A percentile compares a stretch with the other conserved stretches of the same genome.
Conservation (phyloP, 2,113 vertebrate species). For the Spea multiplicata region DNA sequence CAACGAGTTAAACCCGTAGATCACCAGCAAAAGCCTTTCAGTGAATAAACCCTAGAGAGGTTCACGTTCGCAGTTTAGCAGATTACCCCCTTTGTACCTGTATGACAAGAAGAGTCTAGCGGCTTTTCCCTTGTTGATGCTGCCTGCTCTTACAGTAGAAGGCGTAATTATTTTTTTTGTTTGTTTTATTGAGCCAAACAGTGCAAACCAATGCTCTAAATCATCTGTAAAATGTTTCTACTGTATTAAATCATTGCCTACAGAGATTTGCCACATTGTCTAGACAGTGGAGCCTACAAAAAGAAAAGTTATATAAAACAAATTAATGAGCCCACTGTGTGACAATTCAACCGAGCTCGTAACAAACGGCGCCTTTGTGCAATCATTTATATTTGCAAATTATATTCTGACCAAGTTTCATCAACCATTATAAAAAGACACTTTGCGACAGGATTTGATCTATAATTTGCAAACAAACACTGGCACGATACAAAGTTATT, state of each 20-base stretch:
- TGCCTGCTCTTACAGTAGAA: background rate
- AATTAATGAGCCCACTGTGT: background rate
- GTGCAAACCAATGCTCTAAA: background rate
- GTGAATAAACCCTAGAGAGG: no score
- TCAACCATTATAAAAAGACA: background rate
- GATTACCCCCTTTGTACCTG: no score
- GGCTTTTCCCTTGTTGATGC: background rate
- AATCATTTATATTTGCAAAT: background rate
- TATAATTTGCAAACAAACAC: background rate
- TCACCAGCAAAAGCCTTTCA: no score
- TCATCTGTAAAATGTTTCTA: background rate
- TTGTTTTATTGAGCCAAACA: conserved; percentile 10
- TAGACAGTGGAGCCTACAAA: conserved; percentile 9
- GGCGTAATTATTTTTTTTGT: background rate
- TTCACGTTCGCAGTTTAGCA: no score
- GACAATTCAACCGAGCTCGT: background rate
- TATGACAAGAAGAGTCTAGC: no score
- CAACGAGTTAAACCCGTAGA: no score
- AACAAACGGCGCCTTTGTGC: background rate
- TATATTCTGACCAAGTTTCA: background rate
- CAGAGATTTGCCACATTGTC: conserved; percentile 9
- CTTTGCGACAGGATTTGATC: background rate
- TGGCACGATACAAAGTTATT: no score
- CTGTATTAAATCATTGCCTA: conserved; percentile 12
- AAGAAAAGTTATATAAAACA: background rate